A percentile compares a stretch with the other conserved stretches of the same genome.
Conservation (phyloP, 1,140 invertebrate genomes). For the Araneus ventricosus region DNA sequence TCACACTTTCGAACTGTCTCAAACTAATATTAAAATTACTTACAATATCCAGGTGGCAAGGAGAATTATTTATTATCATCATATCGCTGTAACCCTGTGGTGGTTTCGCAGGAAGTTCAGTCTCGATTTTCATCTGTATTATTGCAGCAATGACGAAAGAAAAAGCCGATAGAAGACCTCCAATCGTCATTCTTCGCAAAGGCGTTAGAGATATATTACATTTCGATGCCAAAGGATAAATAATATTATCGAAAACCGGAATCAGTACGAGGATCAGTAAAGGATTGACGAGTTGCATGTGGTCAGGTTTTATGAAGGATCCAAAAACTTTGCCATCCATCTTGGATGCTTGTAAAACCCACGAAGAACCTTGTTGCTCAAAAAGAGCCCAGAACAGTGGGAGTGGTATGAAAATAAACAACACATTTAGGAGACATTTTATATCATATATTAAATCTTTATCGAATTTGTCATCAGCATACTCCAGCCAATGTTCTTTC, state of each 20-base stretch:
- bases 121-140: constrained; percentile 90
- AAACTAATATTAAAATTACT: not conserved
- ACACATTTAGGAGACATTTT: constrained; percentile 86
- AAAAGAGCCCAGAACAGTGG: constrained; percentile 95
- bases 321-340: constrained; percentile 90
- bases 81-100: not conserved
- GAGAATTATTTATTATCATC: not conserved
- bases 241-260: constrained; percentile 88
- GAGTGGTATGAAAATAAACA: constrained; percentile 90
- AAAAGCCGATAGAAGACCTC: constrained; percentile 89
- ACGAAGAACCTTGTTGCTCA: constrained; percentile 89
- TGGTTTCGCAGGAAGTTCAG: not conserved
- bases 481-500: constrained; percentile 89
- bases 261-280: constrained; percentile 92
- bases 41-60: not conserved
- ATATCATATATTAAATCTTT: constrained; percentile 86
- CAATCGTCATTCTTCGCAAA: constrained; percentile 88
- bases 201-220: constrained; percentile 83
- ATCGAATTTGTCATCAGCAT: constrained; percentile 87
- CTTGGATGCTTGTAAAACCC: constrained; percentile 95
- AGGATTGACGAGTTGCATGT: constrained; percentile 91
- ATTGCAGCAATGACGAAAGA: constrained; percentile 91
- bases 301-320: constrained; percentile 89
- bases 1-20: too few species aligned
- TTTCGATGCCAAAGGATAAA: constrained; percentile 84